These are phyloP conservation scores for Octonoba sinensis DNA, from an alignment of 2,888 invertebrate genomes.

Conservation along the genomic window DNA sequence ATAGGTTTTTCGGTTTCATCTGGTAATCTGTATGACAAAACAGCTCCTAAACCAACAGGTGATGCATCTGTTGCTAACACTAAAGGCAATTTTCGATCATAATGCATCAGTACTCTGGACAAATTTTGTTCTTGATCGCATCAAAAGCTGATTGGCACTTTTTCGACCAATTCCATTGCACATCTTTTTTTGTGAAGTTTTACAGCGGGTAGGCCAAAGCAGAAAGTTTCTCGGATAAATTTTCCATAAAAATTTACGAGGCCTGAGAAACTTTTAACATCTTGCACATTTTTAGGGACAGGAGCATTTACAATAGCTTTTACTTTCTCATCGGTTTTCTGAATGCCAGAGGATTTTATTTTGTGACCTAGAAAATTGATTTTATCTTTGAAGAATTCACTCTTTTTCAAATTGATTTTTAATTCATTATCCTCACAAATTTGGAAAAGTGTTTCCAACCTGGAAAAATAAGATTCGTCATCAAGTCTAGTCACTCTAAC, in stretches of 20 bases:
- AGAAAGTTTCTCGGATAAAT: not conserved
- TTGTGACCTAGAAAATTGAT: not conserved
- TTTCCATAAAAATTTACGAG: constrained; percentile 20
- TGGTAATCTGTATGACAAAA: not conserved
- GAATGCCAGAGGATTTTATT: not conserved
- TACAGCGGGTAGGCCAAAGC: not conserved
- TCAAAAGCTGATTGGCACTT: not conserved
- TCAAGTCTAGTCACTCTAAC: no score
- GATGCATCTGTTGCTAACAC: not conserved
- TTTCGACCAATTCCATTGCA: not conserved
- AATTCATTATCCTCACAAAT: no score
- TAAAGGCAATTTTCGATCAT: not conserved
- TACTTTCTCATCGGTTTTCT: not conserved
- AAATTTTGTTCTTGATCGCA: not conserved
- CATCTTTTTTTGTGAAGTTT: not conserved
- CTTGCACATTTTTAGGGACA: not conserved
- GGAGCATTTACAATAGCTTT: not conserved
- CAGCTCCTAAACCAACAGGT: not conserved
- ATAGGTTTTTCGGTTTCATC: not conserved
- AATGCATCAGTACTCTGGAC: not conserved
- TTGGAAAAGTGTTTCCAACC: no score
- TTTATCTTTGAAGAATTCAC: no score
- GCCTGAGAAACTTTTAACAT: not conserved
- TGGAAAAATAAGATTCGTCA: no score
- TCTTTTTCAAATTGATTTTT: no score